phyloP scores from a whole-genome alignment of 2,888 invertebrate species.

The Cepaea hortensis region DNA sequence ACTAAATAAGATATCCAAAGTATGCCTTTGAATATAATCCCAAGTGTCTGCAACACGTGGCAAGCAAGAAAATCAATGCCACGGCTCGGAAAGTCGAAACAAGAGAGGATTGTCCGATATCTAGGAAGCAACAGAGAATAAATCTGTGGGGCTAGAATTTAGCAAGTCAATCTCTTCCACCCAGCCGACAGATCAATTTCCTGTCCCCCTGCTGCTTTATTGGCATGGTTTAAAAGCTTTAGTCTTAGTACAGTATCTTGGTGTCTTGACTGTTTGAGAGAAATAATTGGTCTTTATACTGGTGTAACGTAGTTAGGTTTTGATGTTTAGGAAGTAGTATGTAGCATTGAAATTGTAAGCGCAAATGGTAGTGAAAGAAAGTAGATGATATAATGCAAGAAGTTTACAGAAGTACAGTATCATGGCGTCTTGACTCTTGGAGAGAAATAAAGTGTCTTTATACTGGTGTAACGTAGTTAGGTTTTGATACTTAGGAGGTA shows the following conservation, averaged over 20 bases:
- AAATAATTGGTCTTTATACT: too few species aligned
- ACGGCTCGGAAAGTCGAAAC: neutral
- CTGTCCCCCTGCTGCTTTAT: neutral
- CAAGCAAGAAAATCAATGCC: neutral
- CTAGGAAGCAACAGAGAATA: conserved; percentile 9
- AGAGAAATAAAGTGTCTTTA: too few species aligned
- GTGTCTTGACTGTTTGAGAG: too few species aligned
- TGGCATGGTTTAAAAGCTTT: conserved; percentile 24
- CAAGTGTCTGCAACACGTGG: neutral
- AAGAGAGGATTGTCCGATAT: neutral
- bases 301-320: too few species aligned
- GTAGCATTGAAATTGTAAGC: too few species aligned
- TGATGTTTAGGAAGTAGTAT: too few species aligned
- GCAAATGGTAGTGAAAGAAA: too few species aligned
- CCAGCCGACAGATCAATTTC: conserved; percentile 26
- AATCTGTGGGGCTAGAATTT: neutral
- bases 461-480: too few species aligned
- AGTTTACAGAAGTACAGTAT: too few species aligned
- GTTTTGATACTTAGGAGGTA: too few species aligned
- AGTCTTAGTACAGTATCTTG: neutral
- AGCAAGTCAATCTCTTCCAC: conserved; percentile 1
- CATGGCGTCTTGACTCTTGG: too few species aligned
- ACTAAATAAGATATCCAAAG: neutral
- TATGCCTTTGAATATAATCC: neutral
- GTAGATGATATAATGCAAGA: too few species aligned